Evolutionary conservation across 2,888 invertebrate species (phyloP), one percentile per base, ranked within the genome.

Genomic region (Habroteleia sp.): DNA sequence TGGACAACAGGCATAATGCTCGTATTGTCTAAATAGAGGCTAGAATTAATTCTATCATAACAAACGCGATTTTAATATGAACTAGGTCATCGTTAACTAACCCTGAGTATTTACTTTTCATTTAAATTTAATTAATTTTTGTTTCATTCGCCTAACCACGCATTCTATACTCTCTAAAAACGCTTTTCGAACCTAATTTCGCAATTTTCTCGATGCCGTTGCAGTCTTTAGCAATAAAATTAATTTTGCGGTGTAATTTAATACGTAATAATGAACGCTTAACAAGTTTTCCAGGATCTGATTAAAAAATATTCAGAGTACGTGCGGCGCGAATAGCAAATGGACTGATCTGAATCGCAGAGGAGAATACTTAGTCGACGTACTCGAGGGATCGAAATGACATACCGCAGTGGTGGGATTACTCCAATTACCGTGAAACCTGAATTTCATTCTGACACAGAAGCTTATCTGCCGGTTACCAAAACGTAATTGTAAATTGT

Each of bases 401-500:
- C 65, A 73, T 58, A 73, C 72, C 72, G 14, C 72, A 65, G 52
- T 46, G 46, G 52, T 33, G 54, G 54, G 60, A 73, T 73, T 66
- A 66, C 54, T 66, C 66, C 58, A 73, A 73, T 73, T 73, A 73
- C 66, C 54, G 54, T 66, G 73, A 60, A 66, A 66, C 39, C 60
- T 52, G 66, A 73, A 73, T 66, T 73, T 60, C 60, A 60, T 73
- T 66, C 60, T 25, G 52, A 44, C 44, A 41, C 73, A 46, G 27
- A 39, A 42, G 73, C 65, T 73, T 65, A 60, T 73, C 73, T 16
- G 11, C 20, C 44, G 11, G 39, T 50, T 50, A 11, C 31, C 37
- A 8, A 60, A 65, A 50, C 56, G 56, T 37, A 27, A 65, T 65
- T 27, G 56, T 63, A 52, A 54, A 52, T 25, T 65, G 25, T 29